Evolutionary conservation across 2,113 vertebrate genomes (phyloP).

Genomic region (Osmerus eperlanus): DNA sequence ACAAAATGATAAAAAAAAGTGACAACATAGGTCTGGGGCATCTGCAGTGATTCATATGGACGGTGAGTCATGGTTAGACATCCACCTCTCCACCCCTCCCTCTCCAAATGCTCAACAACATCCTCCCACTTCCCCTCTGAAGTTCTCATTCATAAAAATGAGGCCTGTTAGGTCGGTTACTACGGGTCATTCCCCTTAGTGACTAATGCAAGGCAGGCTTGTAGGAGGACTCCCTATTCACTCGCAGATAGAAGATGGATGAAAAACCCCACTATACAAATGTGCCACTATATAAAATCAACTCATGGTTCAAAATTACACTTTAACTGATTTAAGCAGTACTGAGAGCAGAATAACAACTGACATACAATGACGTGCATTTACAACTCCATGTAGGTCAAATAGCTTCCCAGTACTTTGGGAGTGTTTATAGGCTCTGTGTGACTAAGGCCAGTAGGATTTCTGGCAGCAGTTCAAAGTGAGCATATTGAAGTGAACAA

Average conservation of each 20-base stretch:
- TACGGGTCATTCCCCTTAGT: conserved; percentile 55
- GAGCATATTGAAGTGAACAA: conserved; percentile 9
- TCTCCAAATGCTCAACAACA: conserved; percentile 1
- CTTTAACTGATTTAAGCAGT: no score
- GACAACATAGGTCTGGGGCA: conserved; percentile 25
- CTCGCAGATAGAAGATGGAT: conserved; percentile 17
- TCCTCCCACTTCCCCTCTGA: conserved; percentile 16
- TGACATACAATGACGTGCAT: neutral
- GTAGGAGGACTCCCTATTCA: conserved; percentile 37
- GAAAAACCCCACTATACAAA: no score
- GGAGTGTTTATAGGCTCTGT: no score
- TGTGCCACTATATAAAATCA: no score
- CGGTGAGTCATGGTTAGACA: conserved; percentile 80
- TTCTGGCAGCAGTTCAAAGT: conserved; percentile 7
- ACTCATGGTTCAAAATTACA: no score
- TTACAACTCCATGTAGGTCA: no score
- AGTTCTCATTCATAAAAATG: conserved; percentile 84
- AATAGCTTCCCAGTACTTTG: no score
- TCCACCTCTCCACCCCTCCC: conserved; percentile 45
- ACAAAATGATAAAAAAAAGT: no score
- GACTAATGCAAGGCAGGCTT: conserved; percentile 59
- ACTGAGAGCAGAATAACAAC: no score
- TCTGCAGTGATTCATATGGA: conserved; percentile 60
- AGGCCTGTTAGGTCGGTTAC: conserved; percentile 55
- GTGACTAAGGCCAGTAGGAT: neutral